Percentiles rank a stretch among this genome's conserved stretches.
Conservation (phyloP, 1,140 invertebrate genomes). For the Papilio machaon region DNA sequence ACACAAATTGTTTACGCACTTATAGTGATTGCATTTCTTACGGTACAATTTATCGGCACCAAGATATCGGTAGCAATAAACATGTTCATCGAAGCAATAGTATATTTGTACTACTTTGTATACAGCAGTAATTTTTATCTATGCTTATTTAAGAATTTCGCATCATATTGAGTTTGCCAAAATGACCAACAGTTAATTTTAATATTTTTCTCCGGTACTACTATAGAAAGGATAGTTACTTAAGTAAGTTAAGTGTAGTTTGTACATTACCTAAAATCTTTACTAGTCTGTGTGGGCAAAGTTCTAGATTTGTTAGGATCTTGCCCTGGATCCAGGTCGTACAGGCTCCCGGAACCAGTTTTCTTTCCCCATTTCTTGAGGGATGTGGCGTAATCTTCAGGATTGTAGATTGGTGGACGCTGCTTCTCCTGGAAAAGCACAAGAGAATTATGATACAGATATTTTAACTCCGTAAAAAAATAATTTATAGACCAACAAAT, state of each 20-base stretch:
- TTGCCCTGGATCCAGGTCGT: slow-evolving; percentile 63
- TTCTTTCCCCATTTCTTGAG: slow-evolving; percentile 89
- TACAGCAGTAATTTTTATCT: neutral
- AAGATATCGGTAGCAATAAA: neutral
- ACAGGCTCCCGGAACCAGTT: slow-evolving; percentile 56
- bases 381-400: slow-evolving; percentile 90
- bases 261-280: slow-evolving; percentile 69
- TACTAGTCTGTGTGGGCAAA: slow-evolving; percentile 65
- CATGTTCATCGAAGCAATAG: neutral
- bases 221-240: too few relatives aligned
- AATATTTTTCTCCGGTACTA: too few relatives aligned
- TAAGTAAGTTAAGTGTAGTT: neutral
- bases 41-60: neutral
- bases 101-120: neutral
- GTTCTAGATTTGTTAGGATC: slow-evolving; percentile 70
- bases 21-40: slow-evolving; percentile 15
- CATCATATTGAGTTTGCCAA: too few relatives aligned
- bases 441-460: neutral
- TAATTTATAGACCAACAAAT: neutral
- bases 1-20: slow-evolving; percentile 29
- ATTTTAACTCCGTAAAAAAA: too few relatives aligned
- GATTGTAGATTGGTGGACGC: slow-evolving; percentile 92
- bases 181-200: too few relatives aligned
- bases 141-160: neutral
- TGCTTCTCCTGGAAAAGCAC: slow-evolving; percentile 86